A percentile compares a stretch with the other conserved stretches of the same genome.
Conservation (phyloP, 2,888 invertebrate genomes). For the Ectemnius cavifrons region DNA sequence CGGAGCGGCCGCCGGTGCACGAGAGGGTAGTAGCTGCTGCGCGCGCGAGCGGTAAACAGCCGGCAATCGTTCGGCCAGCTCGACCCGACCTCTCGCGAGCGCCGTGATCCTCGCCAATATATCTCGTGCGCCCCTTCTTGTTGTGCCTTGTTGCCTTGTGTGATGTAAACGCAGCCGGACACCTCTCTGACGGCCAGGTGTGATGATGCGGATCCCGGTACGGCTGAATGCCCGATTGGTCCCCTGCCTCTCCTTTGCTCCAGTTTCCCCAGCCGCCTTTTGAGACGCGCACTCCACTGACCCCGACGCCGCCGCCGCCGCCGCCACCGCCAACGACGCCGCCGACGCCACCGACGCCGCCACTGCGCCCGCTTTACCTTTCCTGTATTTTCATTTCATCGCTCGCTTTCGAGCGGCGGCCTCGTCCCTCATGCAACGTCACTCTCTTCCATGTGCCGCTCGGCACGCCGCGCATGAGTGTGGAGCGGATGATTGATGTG, state of each 20-base stretch:
- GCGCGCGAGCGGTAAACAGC: constrained; percentile 53
- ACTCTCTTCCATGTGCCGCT: not conserved
- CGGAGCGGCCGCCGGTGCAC: constrained; percentile 40
- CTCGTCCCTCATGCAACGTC: not conserved
- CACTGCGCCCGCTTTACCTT: constrained; percentile 8
- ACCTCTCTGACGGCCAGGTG: constrained; percentile 14
- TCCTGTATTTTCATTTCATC: constrained; percentile 17
- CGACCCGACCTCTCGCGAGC: constrained; percentile 58
- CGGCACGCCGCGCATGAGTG: not conserved
- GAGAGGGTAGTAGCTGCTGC: constrained; percentile 52
- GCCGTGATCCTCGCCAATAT: constrained; percentile 23
- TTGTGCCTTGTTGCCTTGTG: not conserved
- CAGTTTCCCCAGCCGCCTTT: constrained; percentile 7
- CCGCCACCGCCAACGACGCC: not conserved
- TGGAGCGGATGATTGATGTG: not conserved
- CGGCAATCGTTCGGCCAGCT: constrained; percentile 40
- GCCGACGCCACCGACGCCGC: constrained; percentile 16
- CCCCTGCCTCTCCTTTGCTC: constrained; percentile 1
- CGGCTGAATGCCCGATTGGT: constrained; percentile 1
- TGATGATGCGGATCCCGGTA: constrained; percentile 16
- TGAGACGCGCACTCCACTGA: constrained; percentile 16
- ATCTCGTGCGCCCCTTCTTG: constrained; percentile 17
- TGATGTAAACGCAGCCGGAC: constrained; percentile 23
- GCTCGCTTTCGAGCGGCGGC: not conserved
- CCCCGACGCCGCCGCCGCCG: constrained; percentile 2